A percentile compares a stretch with the other conserved stretches of the same genome.
Evolutionary conservation across 2,113 vertebrate species (phyloP).

Genomic region (Rhinogobius similis): DNA sequence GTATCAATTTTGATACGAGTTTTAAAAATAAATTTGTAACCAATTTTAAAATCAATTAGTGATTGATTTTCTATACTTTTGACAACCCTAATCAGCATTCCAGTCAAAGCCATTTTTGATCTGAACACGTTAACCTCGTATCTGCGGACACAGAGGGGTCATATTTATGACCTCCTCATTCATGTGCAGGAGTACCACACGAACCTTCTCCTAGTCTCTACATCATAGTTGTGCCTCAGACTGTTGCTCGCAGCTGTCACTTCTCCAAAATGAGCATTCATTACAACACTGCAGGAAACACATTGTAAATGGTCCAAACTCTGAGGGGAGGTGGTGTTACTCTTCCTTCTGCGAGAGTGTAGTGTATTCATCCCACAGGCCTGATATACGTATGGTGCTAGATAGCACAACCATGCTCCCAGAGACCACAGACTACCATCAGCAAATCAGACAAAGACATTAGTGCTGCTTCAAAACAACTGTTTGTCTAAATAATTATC

Average conservation of each 20-base stretch:
- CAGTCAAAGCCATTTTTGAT: too few species aligned
- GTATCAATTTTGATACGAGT: too few species aligned
- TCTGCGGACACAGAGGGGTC: too few species aligned
- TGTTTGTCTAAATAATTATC: neutral
- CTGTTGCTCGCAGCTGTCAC: conserved; percentile 13
- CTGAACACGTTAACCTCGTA: too few species aligned
- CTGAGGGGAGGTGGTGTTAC: conserved; percentile 13
- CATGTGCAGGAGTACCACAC: neutral
- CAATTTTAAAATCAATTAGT: too few species aligned
- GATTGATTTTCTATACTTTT: too few species aligned
- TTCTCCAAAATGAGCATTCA: conserved; percentile 46
- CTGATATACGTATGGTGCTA: neutral
- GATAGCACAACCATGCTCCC: conserved; percentile 26
- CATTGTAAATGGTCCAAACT: conserved; percentile 22
- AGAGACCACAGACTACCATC: conserved; percentile 33
- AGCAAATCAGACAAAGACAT: conserved; percentile 14
- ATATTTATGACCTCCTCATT: too few species aligned
- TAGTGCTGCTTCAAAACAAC: conserved; percentile 27
- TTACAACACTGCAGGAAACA: conserved; percentile 54
- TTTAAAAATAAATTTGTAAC: too few species aligned
- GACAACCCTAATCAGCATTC: too few species aligned
- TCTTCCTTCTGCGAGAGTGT: conserved; percentile 46
- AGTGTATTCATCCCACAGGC: neutral
- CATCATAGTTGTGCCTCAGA: neutral
- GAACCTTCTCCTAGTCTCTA: neutral